A percentile compares a stretch with the other conserved stretches of the same genome.
These are phyloP conservation scores for Luffia ferchaultella DNA, from an alignment of 2,888 invertebrate species.

Conservation along the genomic window DNA sequence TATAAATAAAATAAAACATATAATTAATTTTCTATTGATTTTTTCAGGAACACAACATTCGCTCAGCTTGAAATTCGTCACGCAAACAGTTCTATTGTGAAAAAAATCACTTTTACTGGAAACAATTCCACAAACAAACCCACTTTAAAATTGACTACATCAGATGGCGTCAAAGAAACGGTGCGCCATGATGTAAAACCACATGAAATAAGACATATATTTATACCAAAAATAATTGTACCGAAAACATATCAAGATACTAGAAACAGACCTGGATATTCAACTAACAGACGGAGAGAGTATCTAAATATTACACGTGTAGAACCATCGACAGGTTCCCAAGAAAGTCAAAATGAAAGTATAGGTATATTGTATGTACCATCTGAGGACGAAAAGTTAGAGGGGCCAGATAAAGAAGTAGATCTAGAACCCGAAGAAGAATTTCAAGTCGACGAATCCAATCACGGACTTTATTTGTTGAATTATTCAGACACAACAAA, in stretches of 20 bases:
- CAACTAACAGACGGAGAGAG: constrained; percentile 46
- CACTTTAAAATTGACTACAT: constrained; percentile 37
- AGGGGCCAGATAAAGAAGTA: constrained; percentile 50
- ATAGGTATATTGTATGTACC: constrained; percentile 40
- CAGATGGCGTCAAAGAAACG: constrained; percentile 46
- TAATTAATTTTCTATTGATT: constrained; percentile 4
- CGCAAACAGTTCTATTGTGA: constrained; percentile 42
- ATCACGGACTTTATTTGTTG: constrained; percentile 56
- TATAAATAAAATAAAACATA: neutral
- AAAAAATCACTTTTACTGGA: constrained; percentile 44
- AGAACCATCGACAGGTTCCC: constrained; percentile 24
- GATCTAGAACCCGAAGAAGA: constrained; percentile 60
- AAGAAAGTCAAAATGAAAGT: constrained; percentile 22
- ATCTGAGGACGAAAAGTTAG: constrained; percentile 41
- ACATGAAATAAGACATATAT: constrained; percentile 52
- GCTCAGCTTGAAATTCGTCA: constrained; percentile 54
- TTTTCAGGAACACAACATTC: constrained; percentile 52
- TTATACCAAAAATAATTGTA: too few relatives aligned
- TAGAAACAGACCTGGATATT: constrained; percentile 45
- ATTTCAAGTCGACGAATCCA: constrained; percentile 62
- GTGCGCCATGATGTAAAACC: constrained; percentile 44
- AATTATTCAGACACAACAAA: constrained; percentile 59
- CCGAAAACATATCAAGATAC: constrained; percentile 44
- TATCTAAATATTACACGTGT: constrained; percentile 28
- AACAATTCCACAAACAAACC: constrained; percentile 26